Conservation (phyloP, 2,113 vertebrate genomes). For the Tachysurus vachellii region DNA sequence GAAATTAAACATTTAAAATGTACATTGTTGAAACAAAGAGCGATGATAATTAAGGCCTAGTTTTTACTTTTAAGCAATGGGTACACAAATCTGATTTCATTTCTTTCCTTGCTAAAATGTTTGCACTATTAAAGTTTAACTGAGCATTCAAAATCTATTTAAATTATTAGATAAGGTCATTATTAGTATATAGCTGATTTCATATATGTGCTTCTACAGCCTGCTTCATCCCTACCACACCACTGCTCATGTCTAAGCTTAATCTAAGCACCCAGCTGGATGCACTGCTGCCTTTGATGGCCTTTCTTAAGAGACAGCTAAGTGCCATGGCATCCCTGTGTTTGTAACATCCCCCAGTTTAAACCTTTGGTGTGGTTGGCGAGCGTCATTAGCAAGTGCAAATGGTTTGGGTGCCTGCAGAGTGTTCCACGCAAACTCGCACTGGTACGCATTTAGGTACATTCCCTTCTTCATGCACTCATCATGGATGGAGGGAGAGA, state of each 20-base stretch:
- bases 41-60: neutral
- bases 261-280: slow-evolving; percentile 19
- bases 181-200: neutral
- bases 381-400: slow-evolving; percentile 33
- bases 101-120: neutral
- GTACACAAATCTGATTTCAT: neutral
- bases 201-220: neutral
- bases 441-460: slow-evolving; percentile 8
- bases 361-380: slow-evolving; percentile 35
- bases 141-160: neutral
- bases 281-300: slow-evolving; percentile 12
- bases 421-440: slow-evolving; percentile 20
- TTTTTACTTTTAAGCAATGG: neutral
- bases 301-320: slow-evolving; percentile 8
- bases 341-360: slow-evolving; percentile 25
- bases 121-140: neutral
- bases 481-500: neutral
- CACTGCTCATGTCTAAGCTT: neutral
- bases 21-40: neutral
- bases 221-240: neutral
- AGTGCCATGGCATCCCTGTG: slow-evolving; percentile 32
- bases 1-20: neutral
- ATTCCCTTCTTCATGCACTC: neutral
- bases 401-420: slow-evolving; percentile 40
- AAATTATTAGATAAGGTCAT: neutral